Conservation (phyloP, 2,888 invertebrate species). For the Magallana nippona region DNA sequence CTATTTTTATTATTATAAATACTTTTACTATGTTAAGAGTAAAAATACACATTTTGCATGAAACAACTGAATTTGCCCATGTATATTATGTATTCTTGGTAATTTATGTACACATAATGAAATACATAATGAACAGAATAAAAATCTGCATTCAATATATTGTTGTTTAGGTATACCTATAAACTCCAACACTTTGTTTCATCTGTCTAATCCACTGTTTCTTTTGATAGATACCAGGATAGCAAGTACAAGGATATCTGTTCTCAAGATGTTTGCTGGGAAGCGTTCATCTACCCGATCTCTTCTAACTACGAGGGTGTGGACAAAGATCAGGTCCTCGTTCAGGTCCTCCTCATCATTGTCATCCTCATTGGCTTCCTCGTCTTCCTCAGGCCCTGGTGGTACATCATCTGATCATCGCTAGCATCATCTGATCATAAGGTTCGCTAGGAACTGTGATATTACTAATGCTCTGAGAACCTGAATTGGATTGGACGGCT, state of each 20-base stretch:
- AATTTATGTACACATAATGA: too few relatives aligned
- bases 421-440: background rate
- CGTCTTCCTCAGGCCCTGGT: conserved; percentile 62
- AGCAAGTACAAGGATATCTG: conserved; percentile 63
- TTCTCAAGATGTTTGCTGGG: conserved; percentile 69
- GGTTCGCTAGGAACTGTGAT: conserved; percentile 1
- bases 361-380: conserved; percentile 66
- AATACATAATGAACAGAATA: too few relatives aligned
- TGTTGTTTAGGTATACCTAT: too few relatives aligned
- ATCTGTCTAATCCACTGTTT: conserved; percentile 41
- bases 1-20: too few relatives aligned
- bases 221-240: conserved; percentile 54
- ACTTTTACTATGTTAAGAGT: too few relatives aligned
- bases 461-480: background rate
- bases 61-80: too few relatives aligned
- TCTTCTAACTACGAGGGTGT: conserved; percentile 59
- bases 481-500: too few relatives aligned
- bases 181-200: background rate
- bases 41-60: too few relatives aligned
- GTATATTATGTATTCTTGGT: too few relatives aligned
- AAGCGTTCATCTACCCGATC: conserved; percentile 69
- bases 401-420: conserved; percentile 47
- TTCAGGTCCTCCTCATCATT: conserved; percentile 61
- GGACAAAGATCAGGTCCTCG: conserved; percentile 60
- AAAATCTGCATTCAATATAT: too few relatives aligned